Evolutionary conservation across 2,888 invertebrate species (phyloP).

Genomic region (Hirtodrosophila alboralis): DNA sequence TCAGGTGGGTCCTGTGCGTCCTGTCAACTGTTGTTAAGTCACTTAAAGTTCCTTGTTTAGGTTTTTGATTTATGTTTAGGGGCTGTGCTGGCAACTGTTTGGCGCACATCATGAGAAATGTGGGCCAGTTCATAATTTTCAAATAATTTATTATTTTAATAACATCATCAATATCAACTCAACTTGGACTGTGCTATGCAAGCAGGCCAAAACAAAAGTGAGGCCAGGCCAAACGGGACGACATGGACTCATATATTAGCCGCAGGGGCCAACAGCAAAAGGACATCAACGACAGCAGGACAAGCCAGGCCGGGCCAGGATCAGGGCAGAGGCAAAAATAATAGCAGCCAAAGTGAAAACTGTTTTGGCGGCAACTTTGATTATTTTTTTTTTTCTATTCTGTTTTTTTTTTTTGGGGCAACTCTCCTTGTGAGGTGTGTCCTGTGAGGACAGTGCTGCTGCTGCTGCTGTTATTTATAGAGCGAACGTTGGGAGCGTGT

Average conservation of each 20-base stretch:
- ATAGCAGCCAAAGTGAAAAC: slow-evolving; percentile 76
- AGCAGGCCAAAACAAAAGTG: slow-evolving; percentile 62
- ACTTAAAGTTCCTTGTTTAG: slow-evolving; percentile 36
- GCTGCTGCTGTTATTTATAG: slow-evolving; percentile 73
- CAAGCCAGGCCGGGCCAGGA: too few relatives aligned
- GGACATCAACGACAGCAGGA: slow-evolving; percentile 63
- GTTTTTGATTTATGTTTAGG: slow-evolving; percentile 64
- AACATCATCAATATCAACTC: slow-evolving; percentile 78
- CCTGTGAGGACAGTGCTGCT: slow-evolving; percentile 22
- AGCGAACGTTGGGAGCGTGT: slow-evolving; percentile 67
- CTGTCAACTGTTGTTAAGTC: slow-evolving; percentile 19
- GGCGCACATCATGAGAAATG: slow-evolving; percentile 72
- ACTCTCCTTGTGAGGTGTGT: slow-evolving; percentile 4
- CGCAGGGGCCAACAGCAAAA: slow-evolving; percentile 65
- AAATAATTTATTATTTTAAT: slow-evolving; percentile 80
- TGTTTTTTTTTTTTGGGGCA: too few relatives aligned
- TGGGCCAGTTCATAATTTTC: slow-evolving; percentile 78
- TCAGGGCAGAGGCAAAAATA: slow-evolving; percentile 68
- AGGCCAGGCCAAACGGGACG: slow-evolving; percentile 63
- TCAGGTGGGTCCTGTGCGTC: slow-evolving; percentile 4
- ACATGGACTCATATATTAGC: slow-evolving; percentile 76
- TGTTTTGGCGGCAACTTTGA: slow-evolving; percentile 77
- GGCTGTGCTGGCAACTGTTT: slow-evolving; percentile 28
- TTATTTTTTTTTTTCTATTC: too few relatives aligned
- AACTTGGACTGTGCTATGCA: slow-evolving; percentile 31